Evolutionary conservation across 2,113 vertebrate species (phyloP), one percentile per base, ranked within the genome.

Genomic region (Tyto alba): DNA sequence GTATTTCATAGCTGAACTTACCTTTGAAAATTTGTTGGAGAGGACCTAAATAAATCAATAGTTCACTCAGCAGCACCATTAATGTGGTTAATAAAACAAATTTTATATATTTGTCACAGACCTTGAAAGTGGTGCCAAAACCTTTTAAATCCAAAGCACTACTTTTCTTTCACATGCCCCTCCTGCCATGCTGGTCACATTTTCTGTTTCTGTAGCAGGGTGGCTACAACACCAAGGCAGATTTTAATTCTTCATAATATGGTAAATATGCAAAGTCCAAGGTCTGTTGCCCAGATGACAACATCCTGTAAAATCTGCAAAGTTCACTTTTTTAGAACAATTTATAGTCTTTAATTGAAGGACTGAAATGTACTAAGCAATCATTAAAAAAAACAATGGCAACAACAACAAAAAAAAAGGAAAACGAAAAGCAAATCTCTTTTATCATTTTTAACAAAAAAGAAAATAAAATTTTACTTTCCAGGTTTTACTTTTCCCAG

Each of bases 41-140:
- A 66, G 48, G 62, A 83, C 92, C 56, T 85, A 75, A 94, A 96
- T 95, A 95, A 95, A 85, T 76, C 94, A 96, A 29, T 83, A 50
- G 73, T 60, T 91, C 87, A 86, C 66, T 97, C 68, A 84, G 53
- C 93, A 92, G 30, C 72, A 67, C 56, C 36, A 21, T 88, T 93
- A 95, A 89, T 72, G 34, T 83, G 53, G 30, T 78, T 90, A 95
- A 95, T 95, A 91, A 97, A 97, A 47, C 11, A 90, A 66, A 85
- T 91, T 90, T 87, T 88, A 91, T 91, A 60, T 72, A 96, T 95
- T 94, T 93, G 66, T 81, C 29, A 0, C n/a, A 86, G 79, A 50
- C 17, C 57, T 96, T 71, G 71, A 92, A 96, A 92, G 38, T 40
- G 9, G 13, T 91, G 78, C 84, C 86, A 92, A 82, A 93, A 45